Percentiles rank a stretch among this genome's conserved stretches.
phyloP scores from a whole-genome alignment of 2,797 vertebrate species.

The Sus cebifrons region DNA sequence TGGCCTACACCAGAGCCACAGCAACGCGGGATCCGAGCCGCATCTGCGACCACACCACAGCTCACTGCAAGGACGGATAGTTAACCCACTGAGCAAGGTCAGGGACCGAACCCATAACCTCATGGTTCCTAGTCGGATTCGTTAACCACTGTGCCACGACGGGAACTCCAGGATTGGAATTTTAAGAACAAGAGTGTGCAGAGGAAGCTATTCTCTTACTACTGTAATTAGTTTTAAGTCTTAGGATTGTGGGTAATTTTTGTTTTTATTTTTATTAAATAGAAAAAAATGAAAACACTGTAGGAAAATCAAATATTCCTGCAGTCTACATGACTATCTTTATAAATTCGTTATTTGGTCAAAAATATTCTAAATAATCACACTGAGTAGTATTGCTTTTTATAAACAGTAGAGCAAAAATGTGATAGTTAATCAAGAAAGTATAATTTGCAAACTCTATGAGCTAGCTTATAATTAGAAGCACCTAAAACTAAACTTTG shows the following conservation, averaged over 20 bases:
- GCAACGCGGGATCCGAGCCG: too few relatives aligned
- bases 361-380: neutral
- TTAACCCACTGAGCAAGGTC: too few relatives aligned
- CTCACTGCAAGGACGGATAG: too few relatives aligned
- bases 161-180: neutral
- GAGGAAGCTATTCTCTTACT: neutral
- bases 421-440: neutral
- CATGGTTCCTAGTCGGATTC: too few relatives aligned
- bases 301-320: neutral
- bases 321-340: neutral
- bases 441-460: neutral
- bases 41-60: too few relatives aligned
- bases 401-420: neutral
- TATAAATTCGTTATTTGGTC: neutral
- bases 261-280: neutral
- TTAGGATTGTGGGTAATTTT: neutral
- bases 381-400: neutral
- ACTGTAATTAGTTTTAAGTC: neutral
- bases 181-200: neutral
- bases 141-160: too few relatives aligned
- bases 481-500: conserved; percentile 15
- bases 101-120: too few relatives aligned
- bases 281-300: neutral
- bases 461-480: neutral
- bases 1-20: too few relatives aligned